Evolutionary conservation across 2,113 vertebrate species (phyloP), one percentile per base, ranked within the genome.

Genomic region (Thunnus maccoyii): DNA sequence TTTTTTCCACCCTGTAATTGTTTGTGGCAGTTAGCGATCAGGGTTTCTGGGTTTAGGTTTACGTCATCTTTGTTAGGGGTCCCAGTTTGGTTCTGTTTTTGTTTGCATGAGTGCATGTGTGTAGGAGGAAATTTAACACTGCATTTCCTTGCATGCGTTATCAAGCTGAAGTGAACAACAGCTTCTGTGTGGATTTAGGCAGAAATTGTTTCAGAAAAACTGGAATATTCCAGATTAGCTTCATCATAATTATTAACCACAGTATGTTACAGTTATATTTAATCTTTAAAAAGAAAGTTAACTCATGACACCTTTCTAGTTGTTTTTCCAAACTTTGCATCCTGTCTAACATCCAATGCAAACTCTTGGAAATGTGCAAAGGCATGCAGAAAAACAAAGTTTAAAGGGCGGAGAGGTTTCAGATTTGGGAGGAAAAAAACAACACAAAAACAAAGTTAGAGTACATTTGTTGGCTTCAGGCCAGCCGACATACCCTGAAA

Each of bases 381-480:
- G 10, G 11, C 5, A 44, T 60, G 44, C 11, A 54, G 46, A 72
- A 72, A 47, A 67, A 32, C 64, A 83, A 65, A 25, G 14, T 60
- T 11, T 8, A 14, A 41, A 50, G 41, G 48, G n/a, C 15, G 8
- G 20, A 12, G 56, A 44, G 5, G 15, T 22, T 70, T 54, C 17
- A 25, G 13, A 36, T 66, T 55, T 32, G 12, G 27, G 22, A 2
- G 9, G 2, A 18, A 6, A 55, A 48, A 41, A 57, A 62, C 56
- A 18, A 7, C 2, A 83, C 30, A 22, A 83, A 68, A 76, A 83
- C 69, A 82, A 75, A 72, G 57, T 75, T 17, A 56, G 57, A 88
- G 80, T 20, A 71, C 81, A 58, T 47, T 15, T 58, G 17, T 22
- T 87, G 66, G 76, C 60, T 30, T 22, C 1, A 11, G 2, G 20